Percentiles rank a stretch among this genome's conserved stretches.
These are phyloP conservation scores for Cephalotes varians DNA, from an alignment of 2,888 invertebrate genomes.

Conservation along the genomic window DNA sequence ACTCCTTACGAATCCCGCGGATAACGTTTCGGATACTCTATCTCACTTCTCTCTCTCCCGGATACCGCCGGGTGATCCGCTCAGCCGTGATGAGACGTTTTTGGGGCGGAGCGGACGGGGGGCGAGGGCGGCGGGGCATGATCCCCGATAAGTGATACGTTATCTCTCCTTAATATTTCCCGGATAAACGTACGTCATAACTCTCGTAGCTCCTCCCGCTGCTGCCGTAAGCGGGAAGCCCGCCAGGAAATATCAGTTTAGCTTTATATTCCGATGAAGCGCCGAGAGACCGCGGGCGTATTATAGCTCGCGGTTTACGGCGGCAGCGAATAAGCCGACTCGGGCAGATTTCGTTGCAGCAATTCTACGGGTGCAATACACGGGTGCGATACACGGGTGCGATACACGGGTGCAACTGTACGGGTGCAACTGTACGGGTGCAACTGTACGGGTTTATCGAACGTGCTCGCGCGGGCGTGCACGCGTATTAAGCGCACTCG, in stretches of 20 bases:
- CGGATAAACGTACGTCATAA: slow-evolving; percentile 39
- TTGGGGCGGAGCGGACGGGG: background rate
- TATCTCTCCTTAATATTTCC: slow-evolving; percentile 48
- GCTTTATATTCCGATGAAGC: slow-evolving; percentile 43
- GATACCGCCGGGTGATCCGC: slow-evolving; percentile 29
- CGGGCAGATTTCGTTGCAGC: slow-evolving; percentile 32
- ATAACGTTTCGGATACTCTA: slow-evolving; percentile 28
- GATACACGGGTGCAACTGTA: no score
- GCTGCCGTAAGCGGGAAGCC: slow-evolving; percentile 5
- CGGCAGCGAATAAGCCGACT: slow-evolving; percentile 35
- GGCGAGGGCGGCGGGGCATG: background rate
- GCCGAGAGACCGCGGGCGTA: background rate
- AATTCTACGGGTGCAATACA: background rate
- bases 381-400: no score
- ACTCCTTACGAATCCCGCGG: slow-evolving; percentile 24
- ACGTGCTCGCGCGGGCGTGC: background rate
- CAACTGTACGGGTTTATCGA: no score
- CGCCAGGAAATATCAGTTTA: slow-evolving; percentile 30
- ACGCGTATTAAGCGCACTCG: slow-evolving; percentile 2
- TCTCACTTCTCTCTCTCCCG: slow-evolving; percentile 26
- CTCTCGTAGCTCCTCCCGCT: background rate
- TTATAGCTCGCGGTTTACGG: slow-evolving; percentile 32
- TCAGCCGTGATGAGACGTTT: slow-evolving; percentile 34
- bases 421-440: slow-evolving; percentile 4
- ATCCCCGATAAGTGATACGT: slow-evolving; percentile 48